These are phyloP conservation scores for Tanypteryx hageni DNA, from an alignment of 2,888 invertebrate species.

Conservation along the genomic window DNA sequence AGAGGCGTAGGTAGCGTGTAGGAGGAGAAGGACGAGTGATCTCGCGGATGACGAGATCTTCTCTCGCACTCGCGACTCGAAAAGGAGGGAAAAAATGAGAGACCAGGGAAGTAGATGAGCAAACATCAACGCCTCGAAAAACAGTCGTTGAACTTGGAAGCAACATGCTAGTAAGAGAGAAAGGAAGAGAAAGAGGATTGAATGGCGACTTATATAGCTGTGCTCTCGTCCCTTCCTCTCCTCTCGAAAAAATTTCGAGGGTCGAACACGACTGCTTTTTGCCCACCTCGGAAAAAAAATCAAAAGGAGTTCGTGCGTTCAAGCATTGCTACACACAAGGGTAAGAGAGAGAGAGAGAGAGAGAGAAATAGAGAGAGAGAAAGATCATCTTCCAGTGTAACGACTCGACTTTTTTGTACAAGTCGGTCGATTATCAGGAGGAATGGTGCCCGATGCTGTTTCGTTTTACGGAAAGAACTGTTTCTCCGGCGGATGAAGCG, in stretches of 20 bases:
- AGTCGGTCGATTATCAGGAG: slow-evolving; percentile 11
- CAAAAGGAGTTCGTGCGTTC: not conserved
- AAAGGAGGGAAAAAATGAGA: too few relatives aligned
- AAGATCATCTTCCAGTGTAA: not conserved
- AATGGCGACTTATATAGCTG: slow-evolving; percentile 1
- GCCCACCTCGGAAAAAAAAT: not conserved
- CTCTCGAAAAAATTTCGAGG: not conserved
- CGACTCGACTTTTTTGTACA: not conserved
- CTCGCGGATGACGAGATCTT: too few relatives aligned
- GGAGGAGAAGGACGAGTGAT: too few relatives aligned
- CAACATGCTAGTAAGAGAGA: not conserved
- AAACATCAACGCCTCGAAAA: not conserved
- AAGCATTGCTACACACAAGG: not conserved
- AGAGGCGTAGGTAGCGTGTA: too few relatives aligned
- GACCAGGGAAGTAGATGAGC: too few relatives aligned
- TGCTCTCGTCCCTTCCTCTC: not conserved
- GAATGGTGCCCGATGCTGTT: not conserved
- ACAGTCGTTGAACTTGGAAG: slow-evolving; percentile 8
- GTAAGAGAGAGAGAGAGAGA: not conserved
- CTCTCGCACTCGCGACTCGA: too few relatives aligned
- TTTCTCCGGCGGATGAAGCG: not conserved
- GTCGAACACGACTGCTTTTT: slow-evolving; percentile 1
- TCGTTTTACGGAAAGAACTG: not conserved
- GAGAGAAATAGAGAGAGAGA: not conserved
- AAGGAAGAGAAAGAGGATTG: not conserved